Percentiles rank a stretch among this genome's conserved stretches.
Conservation (phyloP, 2,797 vertebrate species). For the Hemibagrus guttatus region DNA sequence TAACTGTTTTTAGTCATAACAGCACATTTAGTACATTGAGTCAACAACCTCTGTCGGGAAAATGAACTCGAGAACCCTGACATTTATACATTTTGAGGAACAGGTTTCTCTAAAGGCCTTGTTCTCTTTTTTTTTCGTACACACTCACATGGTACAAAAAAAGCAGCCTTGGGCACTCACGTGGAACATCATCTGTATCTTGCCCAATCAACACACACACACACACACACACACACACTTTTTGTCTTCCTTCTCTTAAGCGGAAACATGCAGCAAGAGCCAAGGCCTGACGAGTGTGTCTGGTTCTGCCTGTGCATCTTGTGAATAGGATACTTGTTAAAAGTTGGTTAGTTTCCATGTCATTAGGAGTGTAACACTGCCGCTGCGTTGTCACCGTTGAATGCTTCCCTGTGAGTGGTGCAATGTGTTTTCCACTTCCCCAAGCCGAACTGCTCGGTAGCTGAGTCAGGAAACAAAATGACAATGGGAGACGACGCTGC, state of each 20-base stretch:
- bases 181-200: slow-evolving; percentile 30
- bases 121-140: slow-evolving; percentile 26
- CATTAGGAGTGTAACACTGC: slow-evolving; percentile 62
- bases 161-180: slow-evolving; percentile 35
- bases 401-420: slow-evolving; percentile 59
- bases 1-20: slow-evolving; percentile 31
- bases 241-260: slow-evolving; percentile 32
- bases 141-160: slow-evolving; percentile 30
- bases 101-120: slow-evolving; percentile 42
- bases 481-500: background rate
- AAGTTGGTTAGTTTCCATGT: slow-evolving; percentile 72
- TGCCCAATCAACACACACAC: slow-evolving; percentile 17
- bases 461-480: slow-evolving; percentile 12
- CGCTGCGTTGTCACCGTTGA: slow-evolving; percentile 62
- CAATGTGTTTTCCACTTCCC: slow-evolving; percentile 57
- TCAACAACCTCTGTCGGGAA: slow-evolving; percentile 50
- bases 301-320: slow-evolving; percentile 54
- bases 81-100: slow-evolving; percentile 33
- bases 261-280: slow-evolving; percentile 58
- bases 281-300: slow-evolving; percentile 55
- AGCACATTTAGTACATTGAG: slow-evolving; percentile 46
- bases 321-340: slow-evolving; percentile 72
- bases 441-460: slow-evolving; percentile 45
- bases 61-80: slow-evolving; percentile 27
- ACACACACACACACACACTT: slow-evolving; percentile 23